Evolutionary conservation across 2,113 vertebrate species (phyloP), one percentile per base, ranked within the genome.

Genomic region (Pristiophorus japonicus): DNA sequence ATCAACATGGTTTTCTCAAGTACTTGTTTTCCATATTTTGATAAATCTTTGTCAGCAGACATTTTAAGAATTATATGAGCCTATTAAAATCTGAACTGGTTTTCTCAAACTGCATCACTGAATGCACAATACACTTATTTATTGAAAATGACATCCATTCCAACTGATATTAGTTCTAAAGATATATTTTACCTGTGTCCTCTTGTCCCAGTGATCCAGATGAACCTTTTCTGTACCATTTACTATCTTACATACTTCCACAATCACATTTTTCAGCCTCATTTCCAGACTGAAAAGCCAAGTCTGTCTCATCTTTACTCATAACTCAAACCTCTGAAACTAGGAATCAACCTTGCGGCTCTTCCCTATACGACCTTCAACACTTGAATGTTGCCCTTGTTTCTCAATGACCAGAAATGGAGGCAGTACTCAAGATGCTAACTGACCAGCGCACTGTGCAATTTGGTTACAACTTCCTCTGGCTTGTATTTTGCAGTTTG

Each of bases 11-110:
- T 66, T 93, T 38, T 93, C 62, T 93, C 62, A 66, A 93, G 62
- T 20, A 93, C 91, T 93, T 66, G 91, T 27, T 65, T 93, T 66
- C 91, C 62, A 93, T 65, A 42, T 65, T 93, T 93, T 93, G 62
- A 93, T 93, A 66, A 93, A 93, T 93, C 62, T 66, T 93, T 93
- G 91, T 93, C 63, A 66, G n/a, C 62, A 42, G 62, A 22, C 91
- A 93, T 66, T 93, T 93, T 65, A 42, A 66, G 62, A 42, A 93
- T 93, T 93, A 93, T 93, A 93, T 66, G 62, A 93, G 24, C 42
- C 91, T 11, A 93, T 66, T 66, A 93, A 93, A 93, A 93, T 65
- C 59, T 45, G 63, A 65, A 93, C 62, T 93, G 38, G 20, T 93
- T 66, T 93, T 66, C 20, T 8, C 20, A 93, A 66, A 24, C 14